These are phyloP conservation scores for Eulemur rubriventer DNA, from an alignment of 2,797 vertebrate species.

Conservation along the genomic window DNA sequence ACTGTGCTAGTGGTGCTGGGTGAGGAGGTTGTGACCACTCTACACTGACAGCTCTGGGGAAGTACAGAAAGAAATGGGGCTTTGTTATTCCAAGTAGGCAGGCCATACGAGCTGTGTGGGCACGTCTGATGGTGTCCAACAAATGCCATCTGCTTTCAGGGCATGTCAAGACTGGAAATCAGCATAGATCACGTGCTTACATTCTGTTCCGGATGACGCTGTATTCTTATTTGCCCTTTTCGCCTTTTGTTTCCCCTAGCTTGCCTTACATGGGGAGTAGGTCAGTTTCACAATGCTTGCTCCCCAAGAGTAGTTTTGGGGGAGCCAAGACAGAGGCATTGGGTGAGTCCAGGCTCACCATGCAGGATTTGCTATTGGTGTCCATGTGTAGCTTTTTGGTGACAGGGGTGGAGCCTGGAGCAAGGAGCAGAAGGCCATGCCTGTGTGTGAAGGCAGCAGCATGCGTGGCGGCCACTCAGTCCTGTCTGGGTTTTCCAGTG, in stretches of 20 bases:
- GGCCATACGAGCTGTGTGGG: not conserved
- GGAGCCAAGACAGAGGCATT: not conserved
- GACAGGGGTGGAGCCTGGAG: not conserved
- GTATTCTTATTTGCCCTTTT: not conserved
- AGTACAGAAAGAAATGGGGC: not conserved
- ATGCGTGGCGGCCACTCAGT: not conserved
- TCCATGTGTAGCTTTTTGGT: not conserved
- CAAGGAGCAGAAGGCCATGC: not conserved
- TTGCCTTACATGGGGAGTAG: not conserved
- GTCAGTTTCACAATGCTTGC: not conserved
- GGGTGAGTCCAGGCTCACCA: not conserved
- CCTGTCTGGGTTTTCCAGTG: conserved; percentile 40
- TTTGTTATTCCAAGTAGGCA: conserved; percentile 44
- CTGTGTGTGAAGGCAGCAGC: not conserved
- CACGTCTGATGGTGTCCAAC: conserved; percentile 53
- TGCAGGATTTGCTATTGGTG: not conserved
- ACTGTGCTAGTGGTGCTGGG: not conserved
- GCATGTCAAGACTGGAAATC: conserved; percentile 14
- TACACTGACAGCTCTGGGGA: not conserved
- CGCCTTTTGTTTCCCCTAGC: not conserved
- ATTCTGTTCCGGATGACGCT: not conserved
- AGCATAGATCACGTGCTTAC: not conserved
- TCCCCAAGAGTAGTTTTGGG: not conserved
- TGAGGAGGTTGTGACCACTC: not conserved
- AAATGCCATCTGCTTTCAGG: conserved; percentile 70